A percentile compares a stretch with the other conserved stretches of the same genome.
These are phyloP conservation scores for Andrena marginata DNA, from an alignment of 2,888 invertebrate species.

Conservation along the genomic window DNA sequence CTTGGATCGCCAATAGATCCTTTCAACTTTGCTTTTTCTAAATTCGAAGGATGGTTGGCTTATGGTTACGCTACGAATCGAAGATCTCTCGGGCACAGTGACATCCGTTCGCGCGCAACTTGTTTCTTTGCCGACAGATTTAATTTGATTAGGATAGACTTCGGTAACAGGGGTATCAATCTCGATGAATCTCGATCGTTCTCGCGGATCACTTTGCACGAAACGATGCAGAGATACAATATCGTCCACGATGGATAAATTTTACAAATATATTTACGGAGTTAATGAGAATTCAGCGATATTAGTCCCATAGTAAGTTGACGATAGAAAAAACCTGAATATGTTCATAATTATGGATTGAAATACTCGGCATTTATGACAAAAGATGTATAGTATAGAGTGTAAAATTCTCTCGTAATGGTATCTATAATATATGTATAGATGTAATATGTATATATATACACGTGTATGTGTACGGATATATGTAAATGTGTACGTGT, in stretches of 20 bases:
- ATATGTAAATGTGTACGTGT: not conserved
- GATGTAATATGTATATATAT: slow-evolving; percentile 55
- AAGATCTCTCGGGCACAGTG: too few relatives aligned
- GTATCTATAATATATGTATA: slow-evolving; percentile 62
- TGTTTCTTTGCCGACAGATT: not conserved
- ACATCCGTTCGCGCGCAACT: too few relatives aligned
- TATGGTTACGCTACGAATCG: too few relatives aligned
- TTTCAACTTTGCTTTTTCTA: too few relatives aligned
- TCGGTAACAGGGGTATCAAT: not conserved
- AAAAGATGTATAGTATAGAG: slow-evolving; percentile 74
- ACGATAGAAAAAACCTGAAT: slow-evolving; percentile 79
- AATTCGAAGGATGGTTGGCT: too few relatives aligned
- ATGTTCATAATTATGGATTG: slow-evolving; percentile 69
- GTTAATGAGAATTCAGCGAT: slow-evolving; percentile 74
- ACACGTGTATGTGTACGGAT: slow-evolving; percentile 17
- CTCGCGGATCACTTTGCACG: slow-evolving; percentile 49
- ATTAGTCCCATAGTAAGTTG: slow-evolving; percentile 80
- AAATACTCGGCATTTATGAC: slow-evolving; percentile 70
- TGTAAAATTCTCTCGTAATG: slow-evolving; percentile 74
- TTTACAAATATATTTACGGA: slow-evolving; percentile 66
- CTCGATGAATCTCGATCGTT: slow-evolving; percentile 20
- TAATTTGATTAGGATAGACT: not conserved
- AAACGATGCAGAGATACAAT: slow-evolving; percentile 57
- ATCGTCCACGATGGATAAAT: slow-evolving; percentile 54
- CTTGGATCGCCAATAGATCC: too few relatives aligned